These are phyloP conservation scores for Oxygymnocypris stewartii DNA, from an alignment of 2,113 vertebrate species.

Conservation along the genomic window DNA sequence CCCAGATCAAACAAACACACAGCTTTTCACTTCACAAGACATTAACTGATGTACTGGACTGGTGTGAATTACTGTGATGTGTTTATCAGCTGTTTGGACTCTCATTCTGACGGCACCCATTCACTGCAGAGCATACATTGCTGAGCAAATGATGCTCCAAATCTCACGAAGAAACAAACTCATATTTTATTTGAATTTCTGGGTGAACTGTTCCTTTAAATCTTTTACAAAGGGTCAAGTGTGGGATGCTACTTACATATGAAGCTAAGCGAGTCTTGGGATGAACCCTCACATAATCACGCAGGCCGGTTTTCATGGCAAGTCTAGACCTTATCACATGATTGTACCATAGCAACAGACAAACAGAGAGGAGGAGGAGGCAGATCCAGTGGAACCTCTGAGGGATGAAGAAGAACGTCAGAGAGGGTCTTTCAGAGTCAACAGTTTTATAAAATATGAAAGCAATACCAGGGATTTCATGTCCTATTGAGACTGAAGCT, in stretches of 20 bases:
- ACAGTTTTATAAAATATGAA: not conserved
- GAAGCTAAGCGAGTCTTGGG: slow-evolving; percentile 2
- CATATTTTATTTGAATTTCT: not conserved
- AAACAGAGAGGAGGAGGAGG: slow-evolving; percentile 65
- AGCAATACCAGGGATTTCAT: slow-evolving; percentile 50
- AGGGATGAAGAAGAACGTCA: not conserved
- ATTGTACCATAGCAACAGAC: slow-evolving; percentile 68
- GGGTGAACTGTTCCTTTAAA: not conserved
- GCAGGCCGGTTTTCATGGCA: slow-evolving; percentile 45
- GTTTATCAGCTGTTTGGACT: no score
- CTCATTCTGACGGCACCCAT: no score
- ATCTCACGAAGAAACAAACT: no score
- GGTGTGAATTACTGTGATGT: no score
- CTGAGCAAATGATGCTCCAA: no score
- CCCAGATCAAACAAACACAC: no score
- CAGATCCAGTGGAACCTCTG: slow-evolving; percentile 65
- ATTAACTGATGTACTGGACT: no score
- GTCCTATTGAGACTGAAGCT: slow-evolving; percentile 29
- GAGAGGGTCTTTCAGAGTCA: not conserved
- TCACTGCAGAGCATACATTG: no score
- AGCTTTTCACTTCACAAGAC: no score
- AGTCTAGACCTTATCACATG: slow-evolving; percentile 53
- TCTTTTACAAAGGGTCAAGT: not conserved
- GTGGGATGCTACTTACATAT: not conserved
- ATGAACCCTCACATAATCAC: slow-evolving; percentile 66